phyloP scores from a whole-genome alignment of 2,113 vertebrate species.

The Aegypius monachus region DNA sequence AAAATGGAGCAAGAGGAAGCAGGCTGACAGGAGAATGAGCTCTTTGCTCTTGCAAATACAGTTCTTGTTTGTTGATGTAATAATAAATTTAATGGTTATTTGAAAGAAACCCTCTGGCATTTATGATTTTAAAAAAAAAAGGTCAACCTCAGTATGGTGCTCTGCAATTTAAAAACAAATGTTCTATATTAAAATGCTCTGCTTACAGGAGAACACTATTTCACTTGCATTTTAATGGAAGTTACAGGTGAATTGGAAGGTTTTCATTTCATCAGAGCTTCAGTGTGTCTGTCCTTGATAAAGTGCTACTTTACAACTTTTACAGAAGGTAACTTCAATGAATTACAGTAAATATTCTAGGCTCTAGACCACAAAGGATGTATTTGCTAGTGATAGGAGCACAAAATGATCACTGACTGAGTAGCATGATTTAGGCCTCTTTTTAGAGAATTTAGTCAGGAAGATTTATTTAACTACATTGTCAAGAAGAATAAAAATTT shows the following conservation, averaged over 20 bases:
- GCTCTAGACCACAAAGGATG: neutral
- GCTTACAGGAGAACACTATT: neutral
- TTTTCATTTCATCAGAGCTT: neutral
- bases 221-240: conserved; percentile 1
- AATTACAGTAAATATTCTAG: neutral
- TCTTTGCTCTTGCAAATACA: neutral
- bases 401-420: neutral
- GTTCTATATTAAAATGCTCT: neutral
- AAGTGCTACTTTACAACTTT: neutral
- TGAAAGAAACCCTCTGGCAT: neutral
- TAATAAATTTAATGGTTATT: neutral
- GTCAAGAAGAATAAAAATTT: neutral
- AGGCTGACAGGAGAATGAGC: neutral
- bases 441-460: neutral
- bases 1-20: neutral
- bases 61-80: neutral
- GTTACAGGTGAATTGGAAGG: neutral
- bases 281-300: neutral
- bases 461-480: neutral
- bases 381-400: neutral
- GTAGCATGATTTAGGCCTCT: neutral
- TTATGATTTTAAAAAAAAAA: neutral
- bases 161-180: neutral
- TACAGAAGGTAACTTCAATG: neutral
- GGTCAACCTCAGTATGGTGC: neutral